Conservation (phyloP, 2,113 vertebrate genomes). For the Protobothrops mucrosquamatus region DNA sequence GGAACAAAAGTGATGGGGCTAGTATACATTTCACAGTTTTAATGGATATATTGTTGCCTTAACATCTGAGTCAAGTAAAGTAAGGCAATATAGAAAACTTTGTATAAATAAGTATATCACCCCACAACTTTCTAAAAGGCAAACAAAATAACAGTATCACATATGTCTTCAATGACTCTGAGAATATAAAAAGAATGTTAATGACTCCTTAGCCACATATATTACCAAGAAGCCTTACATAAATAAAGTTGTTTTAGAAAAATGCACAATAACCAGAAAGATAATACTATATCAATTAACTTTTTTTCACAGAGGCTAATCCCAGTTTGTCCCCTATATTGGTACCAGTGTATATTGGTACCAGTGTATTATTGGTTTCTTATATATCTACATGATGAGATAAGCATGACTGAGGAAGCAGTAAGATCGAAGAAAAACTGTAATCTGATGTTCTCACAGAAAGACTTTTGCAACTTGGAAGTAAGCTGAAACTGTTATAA, state of each 20-base stretch:
- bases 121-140: background rate
- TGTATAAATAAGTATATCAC: background rate
- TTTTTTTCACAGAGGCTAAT: background rate
- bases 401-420: background rate
- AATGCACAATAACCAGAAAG: background rate
- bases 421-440: constrained; percentile 5
- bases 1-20: background rate
- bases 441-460: background rate
- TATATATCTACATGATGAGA: background rate
- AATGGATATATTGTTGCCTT: background rate
- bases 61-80: background rate
- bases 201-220: background rate
- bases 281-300: background rate
- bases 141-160: background rate
- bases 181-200: background rate
- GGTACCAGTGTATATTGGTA: background rate
- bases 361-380: background rate
- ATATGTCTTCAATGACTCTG: too few species aligned
- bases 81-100: background rate
- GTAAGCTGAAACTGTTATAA: background rate
- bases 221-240: background rate
- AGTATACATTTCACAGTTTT: background rate
- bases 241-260: background rate
- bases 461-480: constrained; percentile 7
- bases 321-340: background rate